A percentile compares a stretch with the other conserved stretches of the same genome.
Conservation (phyloP, 2,888 invertebrate genomes). For the Meliscaeva auricollis region DNA sequence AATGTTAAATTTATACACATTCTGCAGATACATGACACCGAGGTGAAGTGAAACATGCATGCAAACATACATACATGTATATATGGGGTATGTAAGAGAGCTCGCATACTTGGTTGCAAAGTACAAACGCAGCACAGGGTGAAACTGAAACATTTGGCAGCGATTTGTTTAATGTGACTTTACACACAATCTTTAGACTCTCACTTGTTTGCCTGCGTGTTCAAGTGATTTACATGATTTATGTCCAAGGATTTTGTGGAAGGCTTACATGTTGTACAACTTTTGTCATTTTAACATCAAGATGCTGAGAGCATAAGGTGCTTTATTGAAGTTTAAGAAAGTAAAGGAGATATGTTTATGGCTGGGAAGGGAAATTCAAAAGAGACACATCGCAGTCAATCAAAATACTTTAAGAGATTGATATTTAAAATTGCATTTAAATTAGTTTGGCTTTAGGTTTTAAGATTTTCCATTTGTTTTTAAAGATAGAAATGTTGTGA, state of each 20-base stretch:
- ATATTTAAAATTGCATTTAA: too few relatives aligned
- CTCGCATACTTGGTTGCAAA: neutral
- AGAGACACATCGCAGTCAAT: neutral
- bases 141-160: conserved; percentile 83
- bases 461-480: too few relatives aligned
- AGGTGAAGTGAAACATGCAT: conserved; percentile 65
- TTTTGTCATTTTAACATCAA: conserved; percentile 45
- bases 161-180: conserved; percentile 83
- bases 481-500: too few relatives aligned
- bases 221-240: conserved; percentile 84
- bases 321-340: conserved; percentile 39
- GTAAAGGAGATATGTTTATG: conserved; percentile 5
- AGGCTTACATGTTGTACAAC: conserved; percentile 26
- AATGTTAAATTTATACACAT: conserved; percentile 76
- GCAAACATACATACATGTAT: neutral
- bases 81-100: conserved; percentile 39
- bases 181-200: conserved; percentile 23
- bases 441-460: too few relatives aligned
- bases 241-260: conserved; percentile 80
- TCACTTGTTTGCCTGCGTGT: conserved; percentile 80
- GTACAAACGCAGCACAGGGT: conserved; percentile 44
- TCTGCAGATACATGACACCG: conserved; percentile 37
- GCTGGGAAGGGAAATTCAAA: neutral
- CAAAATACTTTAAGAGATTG: too few relatives aligned
- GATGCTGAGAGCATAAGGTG: conserved; percentile 13